Evolutionary conservation across 2,797 vertebrate genomes (phyloP), one percentile per base, ranked within the genome.

Genomic region (Apogon talboti): DNA sequence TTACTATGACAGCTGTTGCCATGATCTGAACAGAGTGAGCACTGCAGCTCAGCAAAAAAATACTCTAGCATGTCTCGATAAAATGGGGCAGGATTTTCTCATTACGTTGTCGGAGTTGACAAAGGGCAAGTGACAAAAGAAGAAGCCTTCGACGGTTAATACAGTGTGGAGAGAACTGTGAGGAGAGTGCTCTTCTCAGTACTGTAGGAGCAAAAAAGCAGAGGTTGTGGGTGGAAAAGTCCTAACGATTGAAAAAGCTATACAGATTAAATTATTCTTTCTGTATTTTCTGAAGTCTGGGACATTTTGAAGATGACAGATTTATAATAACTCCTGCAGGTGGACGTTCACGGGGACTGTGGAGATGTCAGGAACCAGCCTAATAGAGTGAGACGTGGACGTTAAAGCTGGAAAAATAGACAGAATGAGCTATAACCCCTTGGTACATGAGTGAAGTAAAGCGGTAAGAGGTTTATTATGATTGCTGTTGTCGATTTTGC

Each of bases 81-180:
- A 86, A 86, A 79, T 12, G 52, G 54, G 24, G 74, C 50, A 81
- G 64, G 56, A 81, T 76, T 83, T 84, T 81, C 63, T 84, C 53
- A 71, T 81, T 79, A 79, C 52, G 58, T 16, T 46, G 59, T 70
- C 58, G 61, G 37, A 59, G 55, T 58, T 64, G 69, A 78, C 77
- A 76, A 78, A 83, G 76, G 61, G 42, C 68, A 82, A 75, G 64
- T 57, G 76, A 71, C 53, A 74, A 66, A 76, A 66, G 66, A 77
- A 44, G 46, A 83, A 75, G 64, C 65, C 64, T 67, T 74, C 41
- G 76, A 19, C 41, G 56, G 76, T 74, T 56, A 61, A 71, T 73
- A 67, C 58, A 65, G 12, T 42, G 57, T 52, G 16, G 13, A 47
- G 71, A 76, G 50, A 52, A 60, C 54, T 51, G 52, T 9, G 51